phyloP scores from a whole-genome alignment of 2,888 invertebrate species.

The Desoria tigrina region DNA sequence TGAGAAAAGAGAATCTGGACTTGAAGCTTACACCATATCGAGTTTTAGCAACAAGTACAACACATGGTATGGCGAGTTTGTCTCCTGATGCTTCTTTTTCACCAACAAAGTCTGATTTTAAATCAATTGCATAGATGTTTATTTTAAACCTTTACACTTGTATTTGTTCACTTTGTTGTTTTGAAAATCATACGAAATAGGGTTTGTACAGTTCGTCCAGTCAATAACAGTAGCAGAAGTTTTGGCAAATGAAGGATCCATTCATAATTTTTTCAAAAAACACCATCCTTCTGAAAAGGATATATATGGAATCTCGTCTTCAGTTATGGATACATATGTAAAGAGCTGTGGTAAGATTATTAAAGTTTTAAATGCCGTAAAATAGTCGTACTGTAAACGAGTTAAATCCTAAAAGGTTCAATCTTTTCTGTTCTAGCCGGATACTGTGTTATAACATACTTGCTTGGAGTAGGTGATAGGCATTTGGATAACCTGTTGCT shows the following conservation, averaged over 20 bases:
- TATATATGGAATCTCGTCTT: slow-evolving; percentile 85
- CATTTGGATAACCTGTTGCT: slow-evolving; percentile 96
- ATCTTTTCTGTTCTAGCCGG: slow-evolving; percentile 67
- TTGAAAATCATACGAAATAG: slow-evolving; percentile 56
- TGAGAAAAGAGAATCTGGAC: slow-evolving; percentile 92
- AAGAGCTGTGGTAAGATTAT: slow-evolving; percentile 73
- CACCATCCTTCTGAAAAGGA: slow-evolving; percentile 81
- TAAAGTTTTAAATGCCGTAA: too few relatives aligned
- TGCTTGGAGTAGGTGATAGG: slow-evolving; percentile 94
- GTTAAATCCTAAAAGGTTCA: neutral
- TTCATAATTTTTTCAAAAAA: slow-evolving; percentile 89
- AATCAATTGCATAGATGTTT: neutral
- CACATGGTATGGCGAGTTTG: slow-evolving; percentile 78
- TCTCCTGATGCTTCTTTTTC: too few relatives aligned
- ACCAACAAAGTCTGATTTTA: neutral
- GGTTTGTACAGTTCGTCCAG: slow-evolving; percentile 94
- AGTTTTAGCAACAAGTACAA: slow-evolving; percentile 92
- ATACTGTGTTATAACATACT: slow-evolving; percentile 96
- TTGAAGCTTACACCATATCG: slow-evolving; percentile 93
- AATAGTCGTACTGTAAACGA: too few relatives aligned
- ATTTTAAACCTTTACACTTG: neutral
- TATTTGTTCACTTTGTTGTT: neutral
- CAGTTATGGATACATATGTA: slow-evolving; percentile 97
- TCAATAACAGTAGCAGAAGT: slow-evolving; percentile 91
- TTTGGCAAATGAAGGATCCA: slow-evolving; percentile 79